Evolutionary conservation across 2,797 vertebrate genomes (phyloP).

Genomic region (Sebastes goodei): DNA sequence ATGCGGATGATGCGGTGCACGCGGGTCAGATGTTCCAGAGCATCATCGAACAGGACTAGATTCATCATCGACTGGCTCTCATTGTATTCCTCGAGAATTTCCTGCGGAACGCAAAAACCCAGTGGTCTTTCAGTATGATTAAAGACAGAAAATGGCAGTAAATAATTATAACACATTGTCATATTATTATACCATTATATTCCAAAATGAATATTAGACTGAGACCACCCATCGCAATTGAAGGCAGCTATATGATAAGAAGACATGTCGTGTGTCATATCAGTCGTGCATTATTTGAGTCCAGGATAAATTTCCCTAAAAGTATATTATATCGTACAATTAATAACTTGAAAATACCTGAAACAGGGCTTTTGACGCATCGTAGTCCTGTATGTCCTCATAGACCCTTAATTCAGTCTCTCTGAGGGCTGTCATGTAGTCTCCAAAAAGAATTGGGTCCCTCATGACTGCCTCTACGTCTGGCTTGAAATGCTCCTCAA

Average conservation of each 20-base stretch:
- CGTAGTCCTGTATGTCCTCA: constrained; percentile 94
- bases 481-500: constrained; percentile 84
- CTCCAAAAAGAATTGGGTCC: constrained; percentile 94
- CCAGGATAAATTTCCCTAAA: background rate
- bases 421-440: constrained; percentile 89
- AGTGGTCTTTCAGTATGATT: background rate
- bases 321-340: background rate
- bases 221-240: background rate
- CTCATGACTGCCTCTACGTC: constrained; percentile 86
- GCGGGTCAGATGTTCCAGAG: constrained; percentile 92
- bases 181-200: background rate
- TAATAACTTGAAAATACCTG: constrained; percentile 80
- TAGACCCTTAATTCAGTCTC: constrained; percentile 89
- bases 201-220: background rate
- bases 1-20: constrained; percentile 92
- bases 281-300: background rate
- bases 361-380: constrained; percentile 91
- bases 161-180: background rate
- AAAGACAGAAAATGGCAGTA: background rate
- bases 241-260: background rate
- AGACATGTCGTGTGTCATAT: background rate
- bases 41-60: constrained; percentile 94
- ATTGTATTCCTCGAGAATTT: constrained; percentile 95
- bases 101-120: constrained; percentile 75
- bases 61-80: constrained; percentile 89